phyloP scores from a whole-genome alignment of 2,113 vertebrate species.

The Entelurus aequoreus region DNA sequence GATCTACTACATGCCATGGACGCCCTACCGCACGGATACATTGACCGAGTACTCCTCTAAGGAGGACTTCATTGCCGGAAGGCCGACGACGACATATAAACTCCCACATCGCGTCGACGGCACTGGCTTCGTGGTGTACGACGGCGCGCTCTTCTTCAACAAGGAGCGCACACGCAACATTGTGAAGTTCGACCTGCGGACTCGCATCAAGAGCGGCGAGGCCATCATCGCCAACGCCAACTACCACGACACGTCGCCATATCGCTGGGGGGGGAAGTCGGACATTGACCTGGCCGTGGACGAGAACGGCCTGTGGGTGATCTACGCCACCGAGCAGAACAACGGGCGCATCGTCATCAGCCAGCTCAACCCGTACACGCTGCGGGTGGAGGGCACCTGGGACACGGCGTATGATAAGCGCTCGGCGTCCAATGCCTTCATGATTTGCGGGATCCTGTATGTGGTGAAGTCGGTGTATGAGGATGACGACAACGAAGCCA shows the following conservation, averaged over 20 bases:
- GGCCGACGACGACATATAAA: conserved; percentile 96
- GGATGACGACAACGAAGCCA: conserved; percentile 96
- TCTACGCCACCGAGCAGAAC: conserved; percentile 98
- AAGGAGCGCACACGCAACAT: conserved; percentile 98
- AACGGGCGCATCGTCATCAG: conserved; percentile 96
- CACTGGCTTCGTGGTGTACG: conserved; percentile 95
- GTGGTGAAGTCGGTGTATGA: conserved; percentile 96
- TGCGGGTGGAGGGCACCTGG: conserved; percentile 95
- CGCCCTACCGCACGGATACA: conserved; percentile 90
- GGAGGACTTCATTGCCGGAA: conserved; percentile 94
- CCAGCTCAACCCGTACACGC: conserved; percentile 92
- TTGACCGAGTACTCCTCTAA: conserved; percentile 96
- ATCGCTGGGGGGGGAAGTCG: conserved; percentile 97
- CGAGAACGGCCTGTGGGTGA: conserved; percentile 97
- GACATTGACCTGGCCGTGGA: conserved; percentile 97
- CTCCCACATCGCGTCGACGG: conserved; percentile 95
- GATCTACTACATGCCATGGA: conserved; percentile 99
- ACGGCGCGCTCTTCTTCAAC: conserved; percentile 97
- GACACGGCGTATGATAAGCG: conserved; percentile 97
- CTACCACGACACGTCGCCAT: conserved; percentile 97
- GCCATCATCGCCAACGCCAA: conserved; percentile 97
- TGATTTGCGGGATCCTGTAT: conserved; percentile 97
- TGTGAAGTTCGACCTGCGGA: conserved; percentile 95
- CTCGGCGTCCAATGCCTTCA: conserved; percentile 97
- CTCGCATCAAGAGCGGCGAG: conserved; percentile 96